Evolutionary conservation across 2,113 vertebrate species (phyloP).

Genomic region (Nyctibius bracteatus): DNA sequence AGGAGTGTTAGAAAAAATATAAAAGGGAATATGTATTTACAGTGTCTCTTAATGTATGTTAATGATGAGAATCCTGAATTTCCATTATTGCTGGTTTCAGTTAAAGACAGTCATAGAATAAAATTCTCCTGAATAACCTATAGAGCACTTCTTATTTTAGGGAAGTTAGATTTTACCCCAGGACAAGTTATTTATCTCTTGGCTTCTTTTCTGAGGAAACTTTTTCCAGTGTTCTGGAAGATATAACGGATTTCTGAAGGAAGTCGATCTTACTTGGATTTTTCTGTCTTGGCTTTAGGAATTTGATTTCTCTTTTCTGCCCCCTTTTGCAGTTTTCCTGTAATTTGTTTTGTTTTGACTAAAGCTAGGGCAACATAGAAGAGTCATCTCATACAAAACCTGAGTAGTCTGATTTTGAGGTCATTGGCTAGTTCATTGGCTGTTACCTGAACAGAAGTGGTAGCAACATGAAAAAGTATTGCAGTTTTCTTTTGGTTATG

Average conservation of each 20-base stretch:
- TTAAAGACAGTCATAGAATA: not conserved
- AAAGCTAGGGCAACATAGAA: not conserved
- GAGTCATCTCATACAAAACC: not conserved
- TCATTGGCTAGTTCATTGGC: not conserved
- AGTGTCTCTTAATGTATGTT: not conserved
- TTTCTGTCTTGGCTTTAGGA: not conserved
- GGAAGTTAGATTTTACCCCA: not conserved
- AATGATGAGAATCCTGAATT: not conserved
- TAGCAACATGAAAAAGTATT: not conserved
- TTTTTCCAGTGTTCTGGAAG: not conserved
- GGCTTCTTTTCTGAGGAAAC: not conserved
- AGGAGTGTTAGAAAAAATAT: not conserved
- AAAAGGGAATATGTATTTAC: not conserved
- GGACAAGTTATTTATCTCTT: not conserved
- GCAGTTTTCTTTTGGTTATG: not conserved
- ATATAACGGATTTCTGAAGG: not conserved
- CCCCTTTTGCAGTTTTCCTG: not conserved
- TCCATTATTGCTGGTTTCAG: not conserved
- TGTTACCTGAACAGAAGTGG: not conserved
- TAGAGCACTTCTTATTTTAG: not conserved
- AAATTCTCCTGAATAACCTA: not conserved
- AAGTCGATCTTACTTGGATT: accelerated
- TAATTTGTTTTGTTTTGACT: not conserved
- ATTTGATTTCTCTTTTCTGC: not conserved
- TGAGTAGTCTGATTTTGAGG: not conserved